A percentile compares a stretch with the other conserved stretches of the same genome.
phyloP scores from a whole-genome alignment of 2,888 invertebrate species.

The Apamea anceps region DNA sequence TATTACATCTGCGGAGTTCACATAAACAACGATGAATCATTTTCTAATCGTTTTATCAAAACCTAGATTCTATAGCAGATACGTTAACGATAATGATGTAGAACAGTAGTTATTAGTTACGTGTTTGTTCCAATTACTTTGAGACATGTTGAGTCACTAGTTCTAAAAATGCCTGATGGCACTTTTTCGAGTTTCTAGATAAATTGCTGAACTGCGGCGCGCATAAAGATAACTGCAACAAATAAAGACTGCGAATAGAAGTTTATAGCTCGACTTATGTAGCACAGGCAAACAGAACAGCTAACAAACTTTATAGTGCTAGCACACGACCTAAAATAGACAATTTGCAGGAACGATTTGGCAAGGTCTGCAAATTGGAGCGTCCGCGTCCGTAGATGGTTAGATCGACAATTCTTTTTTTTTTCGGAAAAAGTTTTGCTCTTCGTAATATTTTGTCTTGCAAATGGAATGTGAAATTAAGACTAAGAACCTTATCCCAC shows the following conservation, averaged over 20 bases:
- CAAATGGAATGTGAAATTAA: neutral
- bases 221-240: constrained; percentile 40
- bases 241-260: constrained; percentile 26
- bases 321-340: constrained; percentile 28
- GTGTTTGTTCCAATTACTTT: constrained; percentile 24
- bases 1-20: constrained; percentile 32
- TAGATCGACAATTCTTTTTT: neutral
- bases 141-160: constrained; percentile 26
- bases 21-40: constrained; percentile 33
- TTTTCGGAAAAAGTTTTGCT: constrained; percentile 5
- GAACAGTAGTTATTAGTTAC: constrained; percentile 23
- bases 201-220: constrained; percentile 8
- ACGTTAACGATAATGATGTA: constrained; percentile 19
- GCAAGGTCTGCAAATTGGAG: constrained; percentile 37
- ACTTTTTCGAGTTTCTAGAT: constrained; percentile 22
- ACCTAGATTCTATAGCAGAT: constrained; percentile 24
- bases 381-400: neutral
- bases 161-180: constrained; percentile 21
- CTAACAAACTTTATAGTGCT: constrained; percentile 24
- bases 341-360: constrained; percentile 39
- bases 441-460: neutral
- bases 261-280: constrained; percentile 15
- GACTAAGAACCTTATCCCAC: neutral
- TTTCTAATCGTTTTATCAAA: constrained; percentile 30
- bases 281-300: constrained; percentile 13